Evolutionary conservation across 2,113 vertebrate species (phyloP).

Genomic region (Lophochroa leadbeateri): DNA sequence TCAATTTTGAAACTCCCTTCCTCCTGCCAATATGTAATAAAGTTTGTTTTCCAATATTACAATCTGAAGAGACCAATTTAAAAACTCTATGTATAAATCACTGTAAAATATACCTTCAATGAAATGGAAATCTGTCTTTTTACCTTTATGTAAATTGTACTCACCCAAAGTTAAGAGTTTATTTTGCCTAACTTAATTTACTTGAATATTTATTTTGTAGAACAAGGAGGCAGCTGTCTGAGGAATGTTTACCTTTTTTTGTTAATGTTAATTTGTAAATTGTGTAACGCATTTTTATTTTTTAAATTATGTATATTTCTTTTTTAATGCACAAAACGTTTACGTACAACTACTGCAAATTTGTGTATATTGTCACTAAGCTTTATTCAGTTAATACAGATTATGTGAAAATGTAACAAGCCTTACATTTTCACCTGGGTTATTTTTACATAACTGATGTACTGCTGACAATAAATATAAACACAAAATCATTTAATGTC

Average conservation of each 20-base stretch:
- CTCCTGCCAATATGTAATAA: conserved; percentile 31
- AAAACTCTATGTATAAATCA: conserved; percentile 38
- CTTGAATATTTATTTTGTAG: conserved; percentile 80
- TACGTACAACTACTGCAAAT: conserved; percentile 84
- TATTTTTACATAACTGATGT: conserved; percentile 90
- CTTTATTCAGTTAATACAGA: conserved; percentile 84
- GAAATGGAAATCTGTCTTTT: conserved; percentile 66
- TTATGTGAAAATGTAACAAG: conserved; percentile 76
- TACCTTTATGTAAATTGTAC: conserved; percentile 67
- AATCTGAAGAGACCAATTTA: conserved; percentile 48
- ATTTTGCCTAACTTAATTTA: conserved; percentile 78
- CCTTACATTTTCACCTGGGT: conserved; percentile 87
- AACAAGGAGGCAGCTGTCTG: conserved; percentile 76
- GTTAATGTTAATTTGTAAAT: conserved; percentile 87
- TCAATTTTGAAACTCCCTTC: conserved; percentile 37
- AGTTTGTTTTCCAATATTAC: conserved; percentile 24
- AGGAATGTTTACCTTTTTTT: conserved; percentile 82
- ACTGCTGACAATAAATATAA: conserved; percentile 86
- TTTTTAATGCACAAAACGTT: conserved; percentile 90
- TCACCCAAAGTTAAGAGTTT: conserved; percentile 59
- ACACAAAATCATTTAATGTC: conserved; percentile 65
- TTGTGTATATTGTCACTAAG: conserved; percentile 84
- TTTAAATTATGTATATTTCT: conserved; percentile 87
- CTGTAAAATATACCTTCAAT: conserved; percentile 68
- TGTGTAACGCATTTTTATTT: conserved; percentile 85